These are phyloP conservation scores for Vannuccia rotundouncinata DNA, from an alignment of 2,888 invertebrate species.

Conservation along the genomic window DNA sequence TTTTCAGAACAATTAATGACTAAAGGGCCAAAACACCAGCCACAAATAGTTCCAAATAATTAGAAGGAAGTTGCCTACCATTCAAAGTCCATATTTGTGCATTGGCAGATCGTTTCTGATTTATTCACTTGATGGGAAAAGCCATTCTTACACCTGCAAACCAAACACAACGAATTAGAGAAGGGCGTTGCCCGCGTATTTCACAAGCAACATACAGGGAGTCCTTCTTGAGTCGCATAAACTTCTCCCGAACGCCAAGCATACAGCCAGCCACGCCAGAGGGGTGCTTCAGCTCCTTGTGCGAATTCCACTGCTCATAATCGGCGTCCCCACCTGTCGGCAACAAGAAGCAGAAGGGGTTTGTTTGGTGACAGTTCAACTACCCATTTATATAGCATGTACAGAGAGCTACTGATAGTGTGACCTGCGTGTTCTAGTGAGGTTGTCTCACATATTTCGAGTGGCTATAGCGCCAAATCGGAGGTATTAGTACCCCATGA, in stretches of 20 bases:
- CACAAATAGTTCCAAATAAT: no score
- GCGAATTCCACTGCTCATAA: slow-evolving; percentile 50
- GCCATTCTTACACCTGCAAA: slow-evolving; percentile 51
- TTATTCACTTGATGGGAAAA: slow-evolving; percentile 43
- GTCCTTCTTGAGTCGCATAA: slow-evolving; percentile 48
- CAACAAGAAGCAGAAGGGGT: neutral
- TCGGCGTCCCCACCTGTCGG: slow-evolving; percentile 42
- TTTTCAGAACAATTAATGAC: no score
- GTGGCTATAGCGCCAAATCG: no score
- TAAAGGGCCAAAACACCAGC: no score
- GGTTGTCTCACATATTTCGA: no score
- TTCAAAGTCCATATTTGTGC: slow-evolving; percentile 53
- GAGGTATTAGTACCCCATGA: no score
- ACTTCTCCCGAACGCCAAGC: slow-evolving; percentile 48
- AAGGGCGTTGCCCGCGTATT: neutral
- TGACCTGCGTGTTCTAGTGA: no score
- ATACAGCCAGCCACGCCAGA: slow-evolving; percentile 47
- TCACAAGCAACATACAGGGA: slow-evolving; percentile 47
- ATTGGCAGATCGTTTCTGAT: slow-evolving; percentile 44
- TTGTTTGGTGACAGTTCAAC: no score
- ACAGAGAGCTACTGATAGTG: no score
- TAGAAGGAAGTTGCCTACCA: no score
- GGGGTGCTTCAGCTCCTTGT: slow-evolving; percentile 43
- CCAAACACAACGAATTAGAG: neutral
- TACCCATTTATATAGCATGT: no score